A percentile compares a stretch with the other conserved stretches of the same genome.
Evolutionary conservation across 2,113 vertebrate species (phyloP).

Genomic region (Etia nguti): DNA sequence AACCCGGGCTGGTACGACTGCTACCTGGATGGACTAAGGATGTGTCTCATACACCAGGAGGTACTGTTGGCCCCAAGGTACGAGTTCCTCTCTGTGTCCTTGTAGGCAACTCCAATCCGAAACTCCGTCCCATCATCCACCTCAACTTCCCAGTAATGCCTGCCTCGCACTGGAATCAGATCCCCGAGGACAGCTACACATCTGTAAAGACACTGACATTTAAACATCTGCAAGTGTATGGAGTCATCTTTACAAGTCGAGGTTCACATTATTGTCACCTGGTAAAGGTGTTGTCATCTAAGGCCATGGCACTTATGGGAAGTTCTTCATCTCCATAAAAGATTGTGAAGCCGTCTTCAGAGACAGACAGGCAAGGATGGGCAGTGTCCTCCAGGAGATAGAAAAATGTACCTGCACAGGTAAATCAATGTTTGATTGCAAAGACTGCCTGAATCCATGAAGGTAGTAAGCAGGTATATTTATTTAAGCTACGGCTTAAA

Average conservation of each 20-base stretch:
- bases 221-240: neutral
- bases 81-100: conserved; percentile 80
- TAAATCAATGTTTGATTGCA: neutral
- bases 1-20: neutral
- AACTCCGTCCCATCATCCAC: conserved; percentile 80
- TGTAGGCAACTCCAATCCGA: conserved; percentile 82
- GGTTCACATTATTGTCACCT: conserved; percentile 64
- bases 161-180: conserved; percentile 81
- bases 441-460: neutral
- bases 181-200: conserved; percentile 87
- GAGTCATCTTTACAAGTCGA: neutral
- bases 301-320: conserved; percentile 70
- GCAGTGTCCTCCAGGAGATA: conserved; percentile 83
- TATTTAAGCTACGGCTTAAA: neutral
- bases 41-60: conserved; percentile 92
- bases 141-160: conserved; percentile 92
- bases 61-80: conserved; percentile 80
- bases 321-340: conserved; percentile 78
- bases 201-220: conserved; percentile 53
- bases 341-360: conserved; percentile 85
- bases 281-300: conserved; percentile 77
- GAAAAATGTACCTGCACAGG: conserved; percentile 82
- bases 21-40: conserved; percentile 81
- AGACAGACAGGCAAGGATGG: conserved; percentile 84
- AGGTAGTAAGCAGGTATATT: neutral